These are phyloP conservation scores for Brachyrhaphis roseni DNA, from an alignment of 2,797 vertebrate genomes.

Conservation along the genomic window DNA sequence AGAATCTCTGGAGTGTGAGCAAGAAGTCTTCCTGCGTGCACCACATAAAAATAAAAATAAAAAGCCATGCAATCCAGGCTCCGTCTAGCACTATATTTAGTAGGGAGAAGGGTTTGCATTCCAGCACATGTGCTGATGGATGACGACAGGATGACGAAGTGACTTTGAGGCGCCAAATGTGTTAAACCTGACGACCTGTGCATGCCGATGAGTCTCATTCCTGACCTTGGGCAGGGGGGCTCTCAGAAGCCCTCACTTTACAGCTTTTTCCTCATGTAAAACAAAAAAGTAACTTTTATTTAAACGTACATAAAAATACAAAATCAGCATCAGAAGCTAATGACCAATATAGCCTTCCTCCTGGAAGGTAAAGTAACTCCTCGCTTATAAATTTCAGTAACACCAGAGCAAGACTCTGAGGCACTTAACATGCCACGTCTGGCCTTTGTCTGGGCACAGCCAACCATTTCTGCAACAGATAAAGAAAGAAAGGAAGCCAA, in stretches of 20 bases:
- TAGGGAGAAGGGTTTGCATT: slow-evolving; percentile 60
- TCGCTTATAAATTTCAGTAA: slow-evolving; percentile 58
- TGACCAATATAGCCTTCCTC: slow-evolving; percentile 1
- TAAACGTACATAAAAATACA: neutral
- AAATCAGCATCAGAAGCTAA: slow-evolving; percentile 34
- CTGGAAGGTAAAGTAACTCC: slow-evolving; percentile 28
- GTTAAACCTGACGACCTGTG: slow-evolving; percentile 64
- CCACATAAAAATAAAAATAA: slow-evolving; percentile 52
- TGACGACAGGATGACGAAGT: slow-evolving; percentile 78
- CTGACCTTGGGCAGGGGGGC: slow-evolving; percentile 58
- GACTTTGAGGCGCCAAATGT: slow-evolving; percentile 76
- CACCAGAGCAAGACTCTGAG: slow-evolving; percentile 57
- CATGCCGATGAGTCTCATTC: slow-evolving; percentile 62
- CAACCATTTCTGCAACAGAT: slow-evolving; percentile 66
- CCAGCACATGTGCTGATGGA: slow-evolving; percentile 76
- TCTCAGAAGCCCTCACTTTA: slow-evolving; percentile 8
- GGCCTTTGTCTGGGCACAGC: slow-evolving; percentile 74
- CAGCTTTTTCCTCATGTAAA: slow-evolving; percentile 29
- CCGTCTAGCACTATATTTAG: slow-evolving; percentile 78
- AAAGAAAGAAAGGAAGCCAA: slow-evolving; percentile 30
- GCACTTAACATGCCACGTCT: slow-evolving; percentile 77
- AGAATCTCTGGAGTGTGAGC: slow-evolving; percentile 37
- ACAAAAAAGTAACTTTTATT: neutral
- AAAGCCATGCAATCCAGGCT: slow-evolving; percentile 62
- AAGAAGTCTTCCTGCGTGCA: slow-evolving; percentile 64